A percentile compares a stretch with the other conserved stretches of the same genome.
Conservation (phyloP, 1,140 invertebrate species). For the Pararge aegeria region DNA sequence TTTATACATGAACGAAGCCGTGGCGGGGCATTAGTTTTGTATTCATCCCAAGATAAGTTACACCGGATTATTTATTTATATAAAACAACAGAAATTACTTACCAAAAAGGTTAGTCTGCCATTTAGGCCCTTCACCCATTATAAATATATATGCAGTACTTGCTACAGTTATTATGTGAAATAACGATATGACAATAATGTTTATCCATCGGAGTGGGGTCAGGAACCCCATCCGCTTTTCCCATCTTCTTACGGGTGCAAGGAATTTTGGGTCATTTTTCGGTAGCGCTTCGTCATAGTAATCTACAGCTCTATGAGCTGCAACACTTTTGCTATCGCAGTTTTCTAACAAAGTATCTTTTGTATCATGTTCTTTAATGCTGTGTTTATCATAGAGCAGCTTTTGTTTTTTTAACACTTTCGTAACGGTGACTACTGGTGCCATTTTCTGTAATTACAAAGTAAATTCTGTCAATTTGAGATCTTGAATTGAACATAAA, state of each 20-base stretch:
- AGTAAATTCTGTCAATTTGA: too few relatives aligned
- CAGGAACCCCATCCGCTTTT: slow-evolving; percentile 56
- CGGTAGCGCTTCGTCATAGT: slow-evolving; percentile 42
- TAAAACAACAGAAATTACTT: too few relatives aligned
- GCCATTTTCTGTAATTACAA: slow-evolving; percentile 33
- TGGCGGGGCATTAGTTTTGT: too few relatives aligned
- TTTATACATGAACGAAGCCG: too few relatives aligned
- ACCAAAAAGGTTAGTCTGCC: slow-evolving; percentile 50
- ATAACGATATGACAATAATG: slow-evolving; percentile 35
- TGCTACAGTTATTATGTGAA: slow-evolving; percentile 37
- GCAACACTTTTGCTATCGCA: neutral
- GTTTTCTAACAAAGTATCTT: neutral
- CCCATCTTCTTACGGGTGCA: slow-evolving; percentile 43
- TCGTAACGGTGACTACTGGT: slow-evolving; percentile 27
- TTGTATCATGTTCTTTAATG: neutral
- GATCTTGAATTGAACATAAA: too few relatives aligned
- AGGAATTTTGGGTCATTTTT: slow-evolving; percentile 46
- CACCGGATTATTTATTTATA: too few relatives aligned
- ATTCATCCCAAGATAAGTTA: too few relatives aligned
- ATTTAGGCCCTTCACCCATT: slow-evolving; percentile 23
- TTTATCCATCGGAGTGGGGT: slow-evolving; percentile 58
- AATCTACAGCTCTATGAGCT: slow-evolving; percentile 8
- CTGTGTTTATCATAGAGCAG: neutral
- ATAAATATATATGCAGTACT: slow-evolving; percentile 12
- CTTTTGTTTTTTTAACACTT: slow-evolving; percentile 6